These are phyloP conservation scores for Drosophila siamana DNA, from an alignment of 2,888 invertebrate species.

Conservation along the genomic window DNA sequence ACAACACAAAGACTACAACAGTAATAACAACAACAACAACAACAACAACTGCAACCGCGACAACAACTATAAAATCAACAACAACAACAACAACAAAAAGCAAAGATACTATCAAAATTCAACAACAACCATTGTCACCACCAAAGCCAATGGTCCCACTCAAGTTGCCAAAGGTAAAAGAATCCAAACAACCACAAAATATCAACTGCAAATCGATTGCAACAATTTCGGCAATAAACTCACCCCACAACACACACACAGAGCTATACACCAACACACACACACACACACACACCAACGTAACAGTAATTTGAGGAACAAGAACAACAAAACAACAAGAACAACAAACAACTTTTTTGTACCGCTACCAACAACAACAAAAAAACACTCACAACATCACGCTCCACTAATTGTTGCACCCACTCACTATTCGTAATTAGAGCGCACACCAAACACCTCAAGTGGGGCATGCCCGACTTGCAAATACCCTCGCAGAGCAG, in stretches of 20 bases:
- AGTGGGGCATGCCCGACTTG: not conserved
- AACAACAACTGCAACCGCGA: slow-evolving; percentile 31
- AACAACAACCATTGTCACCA: slow-evolving; percentile 85
- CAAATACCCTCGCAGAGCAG: slow-evolving; percentile 8
- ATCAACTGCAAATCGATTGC: slow-evolving; percentile 35
- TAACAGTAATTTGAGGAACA: slow-evolving; percentile 25
- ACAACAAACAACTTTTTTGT: slow-evolving; percentile 34
- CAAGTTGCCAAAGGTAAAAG: slow-evolving; percentile 85
- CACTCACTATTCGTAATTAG: slow-evolving; percentile 22
- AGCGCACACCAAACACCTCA: not conserved
- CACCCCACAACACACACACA: slow-evolving; percentile 20
- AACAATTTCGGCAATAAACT: slow-evolving; percentile 41
- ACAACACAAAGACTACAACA: slow-evolving; percentile 56
- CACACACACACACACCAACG: slow-evolving; percentile 11
- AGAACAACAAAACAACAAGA: slow-evolving; percentile 43
- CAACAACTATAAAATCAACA: slow-evolving; percentile 59
- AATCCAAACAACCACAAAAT: slow-evolving; percentile 10
- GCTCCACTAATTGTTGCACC: slow-evolving; percentile 20
- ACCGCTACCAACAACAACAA: slow-evolving; percentile 41
- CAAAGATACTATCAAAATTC: slow-evolving; percentile 77
- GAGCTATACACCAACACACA: slow-evolving; percentile 21
- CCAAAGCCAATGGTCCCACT: slow-evolving; percentile 85
- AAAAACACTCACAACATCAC: not conserved
- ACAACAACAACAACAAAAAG: slow-evolving; percentile 61
- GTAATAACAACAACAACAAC: slow-evolving; percentile 47